These are phyloP conservation scores for Frankliniella intonsa DNA, from an alignment of 2,888 invertebrate genomes.

Conservation along the genomic window DNA sequence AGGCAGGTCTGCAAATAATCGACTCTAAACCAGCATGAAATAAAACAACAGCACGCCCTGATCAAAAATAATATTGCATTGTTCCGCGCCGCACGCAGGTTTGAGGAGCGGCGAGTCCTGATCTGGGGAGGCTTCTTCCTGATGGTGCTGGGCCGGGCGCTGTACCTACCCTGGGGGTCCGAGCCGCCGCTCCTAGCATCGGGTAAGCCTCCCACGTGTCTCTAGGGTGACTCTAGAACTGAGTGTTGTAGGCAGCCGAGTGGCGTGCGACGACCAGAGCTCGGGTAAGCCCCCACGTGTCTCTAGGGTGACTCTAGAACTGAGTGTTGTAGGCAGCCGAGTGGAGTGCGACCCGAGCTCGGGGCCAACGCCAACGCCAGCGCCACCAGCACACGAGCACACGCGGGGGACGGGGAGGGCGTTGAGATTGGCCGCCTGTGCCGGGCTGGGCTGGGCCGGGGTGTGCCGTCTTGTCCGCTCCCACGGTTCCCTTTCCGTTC, in stretches of 20 bases:
- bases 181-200: slow-evolving; percentile 60
- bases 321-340: no score
- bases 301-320: background rate
- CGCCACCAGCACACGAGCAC: background rate
- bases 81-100: slow-evolving; percentile 43
- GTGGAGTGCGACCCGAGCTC: background rate
- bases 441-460: no score
- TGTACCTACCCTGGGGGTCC: slow-evolving; percentile 74
- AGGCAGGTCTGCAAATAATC: background rate
- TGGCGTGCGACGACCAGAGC: background rate
- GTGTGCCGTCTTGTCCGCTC: background rate
- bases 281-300: no score
- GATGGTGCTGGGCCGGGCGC: slow-evolving; percentile 67
- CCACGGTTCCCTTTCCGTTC: background rate
- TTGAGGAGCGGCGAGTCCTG: slow-evolving; percentile 71
- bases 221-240: background rate
- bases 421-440: no score
- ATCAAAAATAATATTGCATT: slow-evolving; percentile 22
- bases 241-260: no score
- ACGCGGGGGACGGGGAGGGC: background rate
- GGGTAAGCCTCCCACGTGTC: no score
- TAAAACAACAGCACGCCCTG: background rate
- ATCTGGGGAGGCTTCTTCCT: slow-evolving; percentile 78
- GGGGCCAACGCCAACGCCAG: background rate
- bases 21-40: background rate